phyloP scores from a whole-genome alignment of 2,797 vertebrate species.

The Pseudomugil tenellus region DNA sequence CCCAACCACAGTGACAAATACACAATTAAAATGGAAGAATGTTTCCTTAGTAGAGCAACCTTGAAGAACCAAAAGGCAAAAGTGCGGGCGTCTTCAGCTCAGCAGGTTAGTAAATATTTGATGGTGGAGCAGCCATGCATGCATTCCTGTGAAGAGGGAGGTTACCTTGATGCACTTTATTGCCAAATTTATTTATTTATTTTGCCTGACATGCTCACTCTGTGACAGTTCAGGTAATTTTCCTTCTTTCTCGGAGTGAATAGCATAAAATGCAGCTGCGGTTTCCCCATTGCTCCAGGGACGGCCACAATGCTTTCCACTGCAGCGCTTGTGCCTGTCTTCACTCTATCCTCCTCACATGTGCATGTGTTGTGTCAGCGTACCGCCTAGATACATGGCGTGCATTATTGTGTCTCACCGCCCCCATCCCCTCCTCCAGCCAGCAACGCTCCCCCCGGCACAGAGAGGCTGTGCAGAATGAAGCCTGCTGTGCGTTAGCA shows the following conservation, averaged over 20 bases:
- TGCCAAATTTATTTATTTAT: constrained; percentile 3
- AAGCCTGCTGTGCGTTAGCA: constrained; percentile 49
- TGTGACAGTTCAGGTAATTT: constrained; percentile 28
- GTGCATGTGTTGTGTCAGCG: constrained; percentile 59
- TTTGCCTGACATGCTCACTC: neutral
- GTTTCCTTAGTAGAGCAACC: constrained; percentile 7
- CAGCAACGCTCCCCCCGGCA: constrained; percentile 47
- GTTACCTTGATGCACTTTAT: constrained; percentile 25
- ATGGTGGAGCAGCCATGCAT: constrained; percentile 67
- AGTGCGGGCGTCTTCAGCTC: constrained; percentile 46
- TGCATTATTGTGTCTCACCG: constrained; percentile 43
- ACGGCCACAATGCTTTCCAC: constrained; percentile 41
- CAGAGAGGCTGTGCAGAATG: constrained; percentile 35
- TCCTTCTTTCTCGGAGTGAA: constrained; percentile 24
- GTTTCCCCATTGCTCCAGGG: constrained; percentile 27
- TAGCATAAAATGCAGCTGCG: constrained; percentile 39
- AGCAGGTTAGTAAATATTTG: constrained; percentile 74
- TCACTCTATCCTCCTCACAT: constrained; percentile 22
- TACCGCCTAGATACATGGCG: constrained; percentile 48
- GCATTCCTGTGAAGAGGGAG: constrained; percentile 29
- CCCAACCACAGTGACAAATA: constrained; percentile 41
- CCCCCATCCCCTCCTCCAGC: constrained; percentile 36
- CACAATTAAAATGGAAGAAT: constrained; percentile 56
- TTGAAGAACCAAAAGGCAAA: constrained; percentile 40
- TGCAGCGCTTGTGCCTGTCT: constrained; percentile 49